A percentile compares a stretch with the other conserved stretches of the same genome.
phyloP scores from a whole-genome alignment of 2,797 vertebrate species.

The Eulemur mongoz region DNA sequence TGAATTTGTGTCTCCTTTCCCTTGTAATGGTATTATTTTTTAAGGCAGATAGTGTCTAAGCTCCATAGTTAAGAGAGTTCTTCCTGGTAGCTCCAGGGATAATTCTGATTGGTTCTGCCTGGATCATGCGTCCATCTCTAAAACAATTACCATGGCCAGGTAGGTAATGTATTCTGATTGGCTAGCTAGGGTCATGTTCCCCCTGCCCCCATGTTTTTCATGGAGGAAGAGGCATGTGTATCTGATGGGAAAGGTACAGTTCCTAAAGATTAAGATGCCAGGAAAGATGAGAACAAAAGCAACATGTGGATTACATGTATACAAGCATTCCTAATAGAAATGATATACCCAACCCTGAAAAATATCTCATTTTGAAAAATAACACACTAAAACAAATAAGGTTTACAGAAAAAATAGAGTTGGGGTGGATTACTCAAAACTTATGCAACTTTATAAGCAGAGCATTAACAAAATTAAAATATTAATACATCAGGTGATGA shows the following conservation, averaged over 20 bases:
- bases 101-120: background rate
- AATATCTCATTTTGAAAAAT: constrained; percentile 31
- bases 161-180: background rate
- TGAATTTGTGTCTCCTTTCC: background rate
- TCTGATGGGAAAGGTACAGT: background rate
- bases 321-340: background rate
- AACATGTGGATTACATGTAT: background rate
- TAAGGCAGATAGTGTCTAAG: background rate
- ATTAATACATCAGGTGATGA: background rate
- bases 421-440: background rate
- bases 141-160: background rate
- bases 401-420: background rate
- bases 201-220: background rate
- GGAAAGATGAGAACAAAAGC: background rate
- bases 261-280: constrained; percentile 25
- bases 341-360: background rate
- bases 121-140: background rate
- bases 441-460: constrained; percentile 37
- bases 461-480: constrained; percentile 26
- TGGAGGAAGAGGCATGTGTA: background rate
- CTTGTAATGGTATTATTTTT: background rate
- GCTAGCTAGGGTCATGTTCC: background rate
- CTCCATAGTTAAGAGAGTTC: background rate
- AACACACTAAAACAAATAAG: background rate
- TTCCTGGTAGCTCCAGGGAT: background rate